Base-by-base conservation (phyloP, 2,888 invertebrate species). In the Drosophila monieri region DNA sequence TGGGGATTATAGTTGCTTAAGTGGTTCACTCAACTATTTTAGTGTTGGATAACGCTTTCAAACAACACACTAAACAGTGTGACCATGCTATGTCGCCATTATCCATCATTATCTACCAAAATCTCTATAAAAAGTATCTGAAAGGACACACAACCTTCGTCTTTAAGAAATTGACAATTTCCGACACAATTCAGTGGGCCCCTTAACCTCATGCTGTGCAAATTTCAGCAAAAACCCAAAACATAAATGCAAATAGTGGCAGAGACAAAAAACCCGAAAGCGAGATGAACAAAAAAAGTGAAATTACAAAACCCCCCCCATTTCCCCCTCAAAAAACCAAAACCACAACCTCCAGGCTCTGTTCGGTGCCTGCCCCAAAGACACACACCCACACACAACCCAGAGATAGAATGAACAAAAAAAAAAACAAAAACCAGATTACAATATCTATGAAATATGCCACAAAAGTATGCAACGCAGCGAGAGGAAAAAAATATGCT, bases 381-480 rank as follows among this genome's bases (percentile, higher is more conserved):
- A 39, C 23, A 12, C 52, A 30, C 55, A 55, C 21, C 25, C 47
- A 21, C n/a, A n/a, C n/a, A n/a, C n/a, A n/a, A n/a, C n/a, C n/a
- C n/a, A n/a, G n/a, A n/a, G n/a, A n/a, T n/a, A n/a, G n/a, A n/a
- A n/a, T n/a, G n/a, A n/a, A n/a, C n/a, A n/a, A n/a, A n/a, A n/a
- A n/a, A n/a, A 15, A 43, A 15, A 43, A 6, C 18, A 46, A 21
- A 44, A 55, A 32, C 48, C 65, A 48, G 67, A 74, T 71, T 73
- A 76, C 73, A 78, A 77, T 75, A 88, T 78, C 74, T 65, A 76
- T 80, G 74, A 76, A 85, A 80, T 80, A 85, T 80, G 85, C 83
- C 83, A 85, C 77, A 81, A 76, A 80, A 66, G 56, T 59, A 72
- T 66, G 51, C 39, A 67, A 25, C 32, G 60, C 58, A 51, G 32